Evolutionary conservation across 2,888 invertebrate species (phyloP).

Genomic region (Invenusta paracnida): DNA sequence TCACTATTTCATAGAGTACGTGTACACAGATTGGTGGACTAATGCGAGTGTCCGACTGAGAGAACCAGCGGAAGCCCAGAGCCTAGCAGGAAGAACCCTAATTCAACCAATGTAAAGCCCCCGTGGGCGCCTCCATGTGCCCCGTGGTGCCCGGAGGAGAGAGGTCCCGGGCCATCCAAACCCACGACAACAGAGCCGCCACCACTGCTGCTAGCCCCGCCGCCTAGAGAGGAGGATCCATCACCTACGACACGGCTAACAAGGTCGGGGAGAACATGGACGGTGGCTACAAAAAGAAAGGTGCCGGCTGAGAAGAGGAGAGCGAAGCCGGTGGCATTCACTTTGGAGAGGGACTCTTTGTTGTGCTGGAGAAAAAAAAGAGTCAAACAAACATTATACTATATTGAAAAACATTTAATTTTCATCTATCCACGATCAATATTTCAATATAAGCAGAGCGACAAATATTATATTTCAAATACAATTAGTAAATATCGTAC

Average conservation of each 20-base stretch:
- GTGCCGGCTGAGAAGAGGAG: constrained; percentile 99
- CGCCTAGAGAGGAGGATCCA: constrained; percentile 47
- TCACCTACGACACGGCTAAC: constrained; percentile 50
- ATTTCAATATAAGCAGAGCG: no score
- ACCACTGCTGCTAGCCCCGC: no score
- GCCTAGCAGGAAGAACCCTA: constrained; percentile 77
- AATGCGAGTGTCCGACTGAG: constrained; percentile 86
- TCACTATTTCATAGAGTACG: no score
- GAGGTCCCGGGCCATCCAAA: constrained; percentile 50
- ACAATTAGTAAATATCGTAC: no score
- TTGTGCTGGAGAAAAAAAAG: constrained; percentile 68
- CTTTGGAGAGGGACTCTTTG: constrained; percentile 78
- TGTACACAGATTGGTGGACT: no score
- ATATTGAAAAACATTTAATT: neutral
- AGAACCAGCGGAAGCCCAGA: constrained; percentile 80
- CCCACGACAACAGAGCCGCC: constrained; percentile 52
- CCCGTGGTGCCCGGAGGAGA: neutral
- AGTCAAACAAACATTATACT: no score
- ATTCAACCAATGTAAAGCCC: constrained; percentile 71
- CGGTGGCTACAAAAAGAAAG: constrained; percentile 94
- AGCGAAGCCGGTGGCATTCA: constrained; percentile 89
- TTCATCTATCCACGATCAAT: no score
- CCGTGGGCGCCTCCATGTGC: neutral
- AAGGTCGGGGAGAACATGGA: constrained; percentile 92
- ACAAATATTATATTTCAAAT: no score